Percentiles rank a stretch among this genome's conserved stretches.
Evolutionary conservation across 1,140 invertebrate genomes (phyloP).

Genomic region (Drosophila ohnishii): DNA sequence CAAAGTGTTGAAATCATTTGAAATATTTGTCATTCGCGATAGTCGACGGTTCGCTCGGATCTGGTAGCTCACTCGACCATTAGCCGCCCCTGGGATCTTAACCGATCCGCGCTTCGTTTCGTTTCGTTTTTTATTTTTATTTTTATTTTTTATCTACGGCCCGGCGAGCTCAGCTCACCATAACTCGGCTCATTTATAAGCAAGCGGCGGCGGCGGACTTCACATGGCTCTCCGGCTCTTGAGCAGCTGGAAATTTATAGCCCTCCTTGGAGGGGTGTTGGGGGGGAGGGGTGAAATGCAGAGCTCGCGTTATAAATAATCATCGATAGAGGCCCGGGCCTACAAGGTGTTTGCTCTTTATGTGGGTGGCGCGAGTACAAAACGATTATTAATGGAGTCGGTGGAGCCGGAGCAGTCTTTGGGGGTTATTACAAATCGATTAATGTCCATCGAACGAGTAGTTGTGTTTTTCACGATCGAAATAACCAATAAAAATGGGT

Average conservation of each 20-base stretch:
- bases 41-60: conserved; percentile 17
- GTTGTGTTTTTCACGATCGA: conserved; percentile 20
- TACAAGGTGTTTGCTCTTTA: conserved; percentile 23
- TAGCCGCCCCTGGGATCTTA: conserved; percentile 20
- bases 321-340: conserved; percentile 19
- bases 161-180: conserved; percentile 30
- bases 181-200: conserved; percentile 50
- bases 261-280: conserved; percentile 4
- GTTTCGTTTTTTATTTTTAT: neutral
- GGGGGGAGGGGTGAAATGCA: neutral
- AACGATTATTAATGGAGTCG: conserved; percentile 46
- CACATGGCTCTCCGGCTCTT: conserved; percentile 31
- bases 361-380: conserved; percentile 46
- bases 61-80: conserved; percentile 24
- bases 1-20: conserved; percentile 82
- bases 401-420: neutral
- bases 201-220: conserved; percentile 47
- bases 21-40: conserved; percentile 79
- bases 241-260: conserved; percentile 45
- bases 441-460: conserved; percentile 18
- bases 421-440: conserved; percentile 42
- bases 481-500: conserved; percentile 5
- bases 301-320: conserved; percentile 36
- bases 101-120: conserved; percentile 2
- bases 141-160: conserved; percentile 40